These are phyloP conservation scores for Protonemura montana DNA, from an alignment of 2,888 invertebrate genomes.

Conservation along the genomic window DNA sequence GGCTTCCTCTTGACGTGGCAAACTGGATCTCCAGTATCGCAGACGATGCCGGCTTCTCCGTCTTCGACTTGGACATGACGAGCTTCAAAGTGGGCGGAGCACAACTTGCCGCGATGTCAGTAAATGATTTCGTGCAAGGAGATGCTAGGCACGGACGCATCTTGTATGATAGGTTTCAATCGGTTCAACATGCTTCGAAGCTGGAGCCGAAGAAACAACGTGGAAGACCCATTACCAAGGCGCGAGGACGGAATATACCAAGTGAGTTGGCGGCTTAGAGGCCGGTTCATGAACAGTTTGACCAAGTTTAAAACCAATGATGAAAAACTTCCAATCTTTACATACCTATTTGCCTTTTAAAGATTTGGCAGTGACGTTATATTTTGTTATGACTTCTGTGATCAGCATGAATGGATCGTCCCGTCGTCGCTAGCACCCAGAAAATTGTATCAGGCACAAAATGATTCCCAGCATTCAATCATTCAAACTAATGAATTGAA, in stretches of 20 bases:
- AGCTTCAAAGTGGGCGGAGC: neutral
- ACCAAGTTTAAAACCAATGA: too few species aligned
- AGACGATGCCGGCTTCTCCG: neutral
- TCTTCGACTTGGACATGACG: neutral
- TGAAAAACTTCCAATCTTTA: too few species aligned
- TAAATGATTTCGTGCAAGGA: neutral
- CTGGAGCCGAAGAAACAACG: neutral
- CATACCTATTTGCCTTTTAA: too few species aligned
- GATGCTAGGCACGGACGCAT: neutral
- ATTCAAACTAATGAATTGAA: too few species aligned
- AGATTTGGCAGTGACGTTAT: too few species aligned
- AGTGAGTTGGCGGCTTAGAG: too few species aligned
- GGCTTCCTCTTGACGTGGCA: neutral
- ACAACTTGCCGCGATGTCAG: neutral
- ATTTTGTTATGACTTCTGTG: too few species aligned
- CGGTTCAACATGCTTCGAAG: neutral
- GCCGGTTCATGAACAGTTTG: too few species aligned
- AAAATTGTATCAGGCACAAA: too few species aligned
- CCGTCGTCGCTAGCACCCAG: too few species aligned
- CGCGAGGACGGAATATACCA: neutral
- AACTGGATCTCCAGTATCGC: neutral
- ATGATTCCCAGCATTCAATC: too few species aligned
- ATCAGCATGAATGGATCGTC: too few species aligned
- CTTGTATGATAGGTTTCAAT: neutral
- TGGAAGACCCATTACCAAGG: neutral